phyloP scores from a whole-genome alignment of 2,888 invertebrate genomes.

The Cosmia trapezina region DNA sequence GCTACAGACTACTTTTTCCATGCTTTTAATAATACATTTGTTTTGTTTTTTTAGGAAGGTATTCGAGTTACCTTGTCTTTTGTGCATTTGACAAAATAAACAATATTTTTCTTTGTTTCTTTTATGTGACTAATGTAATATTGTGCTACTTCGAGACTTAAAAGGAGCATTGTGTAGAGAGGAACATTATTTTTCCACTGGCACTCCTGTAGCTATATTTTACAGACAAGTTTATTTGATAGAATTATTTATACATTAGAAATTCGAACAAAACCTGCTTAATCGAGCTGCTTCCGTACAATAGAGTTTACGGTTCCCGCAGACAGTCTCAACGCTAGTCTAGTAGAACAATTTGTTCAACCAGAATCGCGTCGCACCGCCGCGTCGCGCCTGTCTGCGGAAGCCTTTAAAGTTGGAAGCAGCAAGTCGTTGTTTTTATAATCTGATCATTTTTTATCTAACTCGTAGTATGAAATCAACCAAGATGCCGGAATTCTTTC shows the following conservation, averaged over 20 bases:
- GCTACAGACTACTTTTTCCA: background rate
- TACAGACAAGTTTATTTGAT: background rate
- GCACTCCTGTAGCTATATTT: background rate
- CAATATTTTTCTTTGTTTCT: background rate
- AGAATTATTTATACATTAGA: background rate
- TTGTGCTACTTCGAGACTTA: background rate
- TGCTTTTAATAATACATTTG: background rate
- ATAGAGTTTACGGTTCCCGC: background rate
- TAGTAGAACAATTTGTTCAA: too few relatives aligned
- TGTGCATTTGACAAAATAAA: background rate
- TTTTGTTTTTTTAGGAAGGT: background rate
- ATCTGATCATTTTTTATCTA: conserved; percentile 23
- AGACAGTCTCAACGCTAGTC: too few relatives aligned
- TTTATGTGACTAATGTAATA: too few relatives aligned
- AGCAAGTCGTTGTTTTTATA: conserved; percentile 10
- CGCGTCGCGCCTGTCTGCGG: too few relatives aligned
- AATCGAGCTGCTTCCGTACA: conserved; percentile 14
- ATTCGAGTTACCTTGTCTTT: background rate
- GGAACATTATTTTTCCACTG: background rate
- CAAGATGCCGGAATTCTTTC: background rate
- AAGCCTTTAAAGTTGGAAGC: background rate
- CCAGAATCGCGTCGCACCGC: too few relatives aligned
- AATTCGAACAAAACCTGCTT: conserved; percentile 40
- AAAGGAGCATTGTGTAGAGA: background rate
- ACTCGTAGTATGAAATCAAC: background rate